Evolutionary conservation across 2,113 vertebrate species (phyloP).

Genomic region (Engraulis encrasicolus): DNA sequence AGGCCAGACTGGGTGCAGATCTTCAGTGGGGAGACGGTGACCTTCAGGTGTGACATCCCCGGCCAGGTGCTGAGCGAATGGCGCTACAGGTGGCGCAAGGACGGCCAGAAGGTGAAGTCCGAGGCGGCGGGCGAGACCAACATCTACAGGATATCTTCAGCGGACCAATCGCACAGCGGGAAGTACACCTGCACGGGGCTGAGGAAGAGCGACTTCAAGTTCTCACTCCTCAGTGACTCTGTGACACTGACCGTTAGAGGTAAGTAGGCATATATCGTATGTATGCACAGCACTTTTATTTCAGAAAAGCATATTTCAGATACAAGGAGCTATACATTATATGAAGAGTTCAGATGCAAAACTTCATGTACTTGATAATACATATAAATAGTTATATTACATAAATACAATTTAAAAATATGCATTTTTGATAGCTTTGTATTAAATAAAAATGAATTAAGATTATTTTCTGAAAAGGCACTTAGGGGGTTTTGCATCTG

Average conservation of each 20-base stretch:
- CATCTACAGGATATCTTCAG: neutral
- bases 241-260: slow-evolving; percentile 5
- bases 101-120: neutral
- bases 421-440: too few species aligned
- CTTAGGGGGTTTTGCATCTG: too few species aligned
- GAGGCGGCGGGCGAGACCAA: neutral
- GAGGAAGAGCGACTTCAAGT: neutral
- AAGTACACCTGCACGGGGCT: neutral
- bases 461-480: too few species aligned
- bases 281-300: too few species aligned
- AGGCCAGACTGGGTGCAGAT: slow-evolving; percentile 7
- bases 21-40: slow-evolving; percentile 25
- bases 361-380: too few species aligned
- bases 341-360: too few species aligned
- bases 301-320: too few species aligned
- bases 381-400: too few species aligned
- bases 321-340: too few species aligned
- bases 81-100: neutral
- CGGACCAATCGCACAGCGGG: neutral
- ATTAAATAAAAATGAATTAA: too few species aligned
- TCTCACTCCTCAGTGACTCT: neutral
- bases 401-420: too few species aligned
- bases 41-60: slow-evolving; percentile 15
- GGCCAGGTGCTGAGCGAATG: neutral
- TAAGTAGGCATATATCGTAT: too few species aligned